These are phyloP conservation scores for Ceratosolen fusciceps DNA, from an alignment of 1,140 invertebrate genomes.

Conservation along the genomic window DNA sequence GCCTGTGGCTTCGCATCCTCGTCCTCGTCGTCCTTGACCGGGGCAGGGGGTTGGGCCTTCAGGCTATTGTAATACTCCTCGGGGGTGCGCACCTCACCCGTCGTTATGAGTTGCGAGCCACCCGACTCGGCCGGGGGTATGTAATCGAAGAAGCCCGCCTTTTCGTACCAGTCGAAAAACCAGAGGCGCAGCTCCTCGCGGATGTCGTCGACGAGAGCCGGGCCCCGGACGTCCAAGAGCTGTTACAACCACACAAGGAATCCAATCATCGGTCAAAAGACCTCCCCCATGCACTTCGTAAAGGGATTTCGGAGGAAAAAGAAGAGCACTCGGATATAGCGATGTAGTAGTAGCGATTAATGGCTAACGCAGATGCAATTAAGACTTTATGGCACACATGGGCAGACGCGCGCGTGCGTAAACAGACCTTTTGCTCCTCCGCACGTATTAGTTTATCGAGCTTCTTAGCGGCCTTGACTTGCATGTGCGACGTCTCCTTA, in stretches of 20 bases:
- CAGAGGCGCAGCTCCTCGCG: conserved; percentile 78
- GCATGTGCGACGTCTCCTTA: conserved; percentile 69
- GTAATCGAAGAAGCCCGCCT: conserved; percentile 70
- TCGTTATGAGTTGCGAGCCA: conserved; percentile 72
- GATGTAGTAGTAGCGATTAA: too few species aligned
- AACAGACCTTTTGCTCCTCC: not conserved
- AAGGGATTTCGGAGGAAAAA: too few species aligned
- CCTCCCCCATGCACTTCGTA: too few species aligned
- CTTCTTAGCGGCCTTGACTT: conserved; percentile 70
- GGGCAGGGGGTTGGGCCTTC: not conserved
- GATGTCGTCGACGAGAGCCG: conserved; percentile 79
- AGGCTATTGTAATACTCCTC: conserved; percentile 68
- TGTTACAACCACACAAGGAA: conserved; percentile 23
- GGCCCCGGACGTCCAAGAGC: conserved; percentile 71
- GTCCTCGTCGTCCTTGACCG: conserved; percentile 44
- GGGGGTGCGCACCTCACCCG: conserved; percentile 71
- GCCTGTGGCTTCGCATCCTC: conserved; percentile 37
- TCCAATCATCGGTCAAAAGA: too few species aligned
- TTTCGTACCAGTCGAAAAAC: conserved; percentile 76
- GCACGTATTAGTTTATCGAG: conserved; percentile 69
- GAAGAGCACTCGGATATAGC: too few species aligned
- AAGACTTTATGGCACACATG: too few species aligned
- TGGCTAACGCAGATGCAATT: too few species aligned
- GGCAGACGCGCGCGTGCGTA: too few species aligned
- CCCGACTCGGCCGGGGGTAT: conserved; percentile 71